Conservation (phyloP, 30 jellyfish, hydroid and myxozoan genomes). For the Aurelia coerulea region DNA sequence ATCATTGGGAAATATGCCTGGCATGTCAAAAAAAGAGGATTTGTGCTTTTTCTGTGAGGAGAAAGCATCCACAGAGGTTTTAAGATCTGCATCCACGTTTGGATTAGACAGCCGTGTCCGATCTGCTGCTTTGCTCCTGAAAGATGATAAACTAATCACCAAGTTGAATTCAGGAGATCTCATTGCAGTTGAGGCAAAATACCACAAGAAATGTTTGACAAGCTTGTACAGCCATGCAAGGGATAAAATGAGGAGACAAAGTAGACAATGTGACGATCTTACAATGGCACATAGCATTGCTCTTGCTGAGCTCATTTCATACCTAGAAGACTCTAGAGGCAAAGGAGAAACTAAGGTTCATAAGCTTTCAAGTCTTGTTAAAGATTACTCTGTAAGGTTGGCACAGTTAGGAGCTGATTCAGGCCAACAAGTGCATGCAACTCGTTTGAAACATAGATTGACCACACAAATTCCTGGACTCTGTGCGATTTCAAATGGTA, state of each 20-base stretch:
- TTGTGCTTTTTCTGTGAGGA: constrained; percentile 38
- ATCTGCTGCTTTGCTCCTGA: constrained; percentile 34
- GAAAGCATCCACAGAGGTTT: constrained; percentile 7
- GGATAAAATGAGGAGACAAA: constrained; percentile 7
- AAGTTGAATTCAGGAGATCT: constrained; percentile 28
- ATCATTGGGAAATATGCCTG: constrained; percentile 41
- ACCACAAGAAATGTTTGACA: constrained; percentile 25
- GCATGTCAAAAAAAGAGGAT: constrained; percentile 35
- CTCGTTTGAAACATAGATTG: constrained; percentile 30
- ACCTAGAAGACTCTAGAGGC: constrained; percentile 8
- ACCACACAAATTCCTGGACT: constrained; percentile 18
- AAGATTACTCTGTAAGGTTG: constrained; percentile 33
- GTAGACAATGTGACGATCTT: constrained; percentile 5
- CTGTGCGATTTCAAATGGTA: constrained; percentile 19
- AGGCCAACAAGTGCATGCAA: constrained; percentile 39
- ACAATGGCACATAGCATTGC: constrained; percentile 36
- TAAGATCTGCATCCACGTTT: constrained; percentile 35
- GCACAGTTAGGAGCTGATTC: constrained; percentile 36
- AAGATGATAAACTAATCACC: constrained; percentile 29
- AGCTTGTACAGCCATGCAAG: constrained; percentile 31
- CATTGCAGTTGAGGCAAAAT: constrained; percentile 31
- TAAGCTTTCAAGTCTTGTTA: constrained; percentile 24
- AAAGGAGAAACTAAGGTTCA: constrained; percentile 13
- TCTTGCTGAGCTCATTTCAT: constrained; percentile 46
- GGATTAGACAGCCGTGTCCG: constrained; percentile 30